phyloP scores from a whole-genome alignment of 2,888 invertebrate genomes.

The Chorisops tibialis region DNA sequence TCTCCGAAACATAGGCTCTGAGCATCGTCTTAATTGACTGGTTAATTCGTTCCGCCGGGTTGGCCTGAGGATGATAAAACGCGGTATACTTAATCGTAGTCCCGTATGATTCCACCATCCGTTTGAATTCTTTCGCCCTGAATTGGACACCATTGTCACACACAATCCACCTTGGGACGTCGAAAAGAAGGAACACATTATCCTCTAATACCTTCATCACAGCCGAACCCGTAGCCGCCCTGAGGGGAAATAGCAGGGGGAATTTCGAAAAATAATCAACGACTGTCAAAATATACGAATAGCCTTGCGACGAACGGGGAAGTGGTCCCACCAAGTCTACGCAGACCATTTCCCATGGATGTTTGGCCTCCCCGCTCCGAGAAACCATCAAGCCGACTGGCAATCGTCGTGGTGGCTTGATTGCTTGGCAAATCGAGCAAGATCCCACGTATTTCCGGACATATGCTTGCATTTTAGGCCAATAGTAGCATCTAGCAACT shows the following conservation, averaged over 20 bases:
- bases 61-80: too few relatives aligned
- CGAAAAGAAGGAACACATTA: background rate
- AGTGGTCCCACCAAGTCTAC: slow-evolving; percentile 5
- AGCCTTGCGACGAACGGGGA: background rate
- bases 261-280: too few relatives aligned
- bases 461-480: too few relatives aligned
- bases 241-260: too few relatives aligned
- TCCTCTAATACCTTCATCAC: background rate
- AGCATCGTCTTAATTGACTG: too few relatives aligned
- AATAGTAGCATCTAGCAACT: background rate
- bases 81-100: background rate
- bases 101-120: background rate
- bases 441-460: slow-evolving; percentile 6
- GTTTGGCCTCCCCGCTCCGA: background rate
- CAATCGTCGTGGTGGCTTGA: background rate
- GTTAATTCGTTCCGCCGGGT: too few relatives aligned
- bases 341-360: slow-evolving; percentile 7
- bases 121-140: background rate
- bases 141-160: slow-evolving; percentile 15
- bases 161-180: background rate
- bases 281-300: background rate
- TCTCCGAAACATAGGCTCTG: background rate
- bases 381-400: background rate
- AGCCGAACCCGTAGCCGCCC: background rate
- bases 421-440: background rate